Conservation (phyloP, 2,888 invertebrate genomes). For the Crepidodera aurea region DNA sequence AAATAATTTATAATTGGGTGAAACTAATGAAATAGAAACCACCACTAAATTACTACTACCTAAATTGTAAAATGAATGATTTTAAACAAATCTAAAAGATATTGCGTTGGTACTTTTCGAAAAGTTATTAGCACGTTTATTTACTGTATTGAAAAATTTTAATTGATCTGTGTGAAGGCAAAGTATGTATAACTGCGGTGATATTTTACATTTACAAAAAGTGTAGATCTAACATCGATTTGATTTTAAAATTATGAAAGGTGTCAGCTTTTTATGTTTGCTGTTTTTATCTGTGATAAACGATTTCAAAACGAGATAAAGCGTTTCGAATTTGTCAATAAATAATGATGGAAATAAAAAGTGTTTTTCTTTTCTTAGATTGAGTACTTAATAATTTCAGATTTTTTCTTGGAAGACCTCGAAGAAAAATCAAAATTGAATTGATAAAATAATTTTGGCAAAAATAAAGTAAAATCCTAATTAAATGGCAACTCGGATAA, state of each 20-base stretch:
- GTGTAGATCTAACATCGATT: conserved; percentile 20
- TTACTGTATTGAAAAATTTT: conserved; percentile 17
- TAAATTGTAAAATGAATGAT: too few relatives aligned
- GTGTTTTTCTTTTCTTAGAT: background rate
- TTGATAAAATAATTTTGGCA: too few relatives aligned
- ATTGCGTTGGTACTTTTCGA: conserved; percentile 9
- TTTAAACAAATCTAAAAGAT: background rate
- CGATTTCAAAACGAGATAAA: conserved; percentile 21
- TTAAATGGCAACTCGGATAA: too few relatives aligned
- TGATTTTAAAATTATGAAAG: conserved; percentile 26
- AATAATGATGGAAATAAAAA: conserved; percentile 25
- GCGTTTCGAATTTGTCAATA: conserved; percentile 25
- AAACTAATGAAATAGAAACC: background rate
- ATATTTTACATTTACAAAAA: conserved; percentile 35
- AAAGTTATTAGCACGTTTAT: conserved; percentile 20
- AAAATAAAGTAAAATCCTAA: too few relatives aligned
- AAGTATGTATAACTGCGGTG: conserved; percentile 14
- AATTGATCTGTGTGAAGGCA: conserved; percentile 10
- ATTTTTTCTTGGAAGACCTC: too few relatives aligned
- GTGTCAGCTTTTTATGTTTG: conserved; percentile 29
- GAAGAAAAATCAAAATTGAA: too few relatives aligned
- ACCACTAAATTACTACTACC: conserved; percentile 1
- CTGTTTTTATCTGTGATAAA: conserved; percentile 33
- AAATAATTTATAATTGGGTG: too few relatives aligned
- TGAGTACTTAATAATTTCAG: too few relatives aligned